A percentile compares a stretch with the other conserved stretches of the same genome.
These are phyloP conservation scores for Melipona bicolor DNA, from an alignment of 2,888 invertebrate species.

Conservation along the genomic window DNA sequence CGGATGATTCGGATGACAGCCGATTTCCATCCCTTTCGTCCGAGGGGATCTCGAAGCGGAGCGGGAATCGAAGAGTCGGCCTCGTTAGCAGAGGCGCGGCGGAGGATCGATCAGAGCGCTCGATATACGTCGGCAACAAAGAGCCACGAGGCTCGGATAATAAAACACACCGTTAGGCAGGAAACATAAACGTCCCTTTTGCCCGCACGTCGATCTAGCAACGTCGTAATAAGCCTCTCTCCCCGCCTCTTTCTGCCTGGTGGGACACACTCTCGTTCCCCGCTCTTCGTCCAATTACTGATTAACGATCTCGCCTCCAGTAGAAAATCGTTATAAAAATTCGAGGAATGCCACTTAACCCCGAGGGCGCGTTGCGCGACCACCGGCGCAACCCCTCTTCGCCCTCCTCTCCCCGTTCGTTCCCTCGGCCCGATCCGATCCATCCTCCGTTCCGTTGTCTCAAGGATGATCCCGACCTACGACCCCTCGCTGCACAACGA, in stretches of 20 bases:
- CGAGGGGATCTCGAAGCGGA: neutral
- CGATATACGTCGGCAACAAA: slow-evolving; percentile 26
- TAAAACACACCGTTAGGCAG: slow-evolving; percentile 61
- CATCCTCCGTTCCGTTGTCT: neutral
- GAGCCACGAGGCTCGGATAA: slow-evolving; percentile 27
- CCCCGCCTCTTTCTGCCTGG: slow-evolving; percentile 2
- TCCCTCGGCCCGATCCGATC: no score
- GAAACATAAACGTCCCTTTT: slow-evolving; percentile 56
- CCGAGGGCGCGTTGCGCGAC: slow-evolving; percentile 75
- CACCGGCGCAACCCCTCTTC: neutral
- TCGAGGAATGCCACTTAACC: slow-evolving; percentile 82
- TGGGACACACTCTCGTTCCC: slow-evolving; percentile 66
- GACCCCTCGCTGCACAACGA: slow-evolving; percentile 39
- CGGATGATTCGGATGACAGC: no score
- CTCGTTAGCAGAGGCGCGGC: slow-evolving; percentile 29
- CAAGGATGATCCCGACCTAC: slow-evolving; percentile 46
- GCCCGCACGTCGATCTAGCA: slow-evolving; percentile 21
- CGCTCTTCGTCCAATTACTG: slow-evolving; percentile 73
- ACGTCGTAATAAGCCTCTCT: slow-evolving; percentile 63
- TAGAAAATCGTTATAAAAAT: slow-evolving; percentile 77
- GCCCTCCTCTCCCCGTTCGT: no score
- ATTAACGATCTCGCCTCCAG: slow-evolving; percentile 74
- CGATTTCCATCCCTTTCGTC: neutral
- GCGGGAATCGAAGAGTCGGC: neutral
- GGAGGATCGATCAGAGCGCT: slow-evolving; percentile 31